These are phyloP conservation scores for Falcunculus frontatus DNA, from an alignment of 2,113 vertebrate species.

Conservation along the genomic window DNA sequence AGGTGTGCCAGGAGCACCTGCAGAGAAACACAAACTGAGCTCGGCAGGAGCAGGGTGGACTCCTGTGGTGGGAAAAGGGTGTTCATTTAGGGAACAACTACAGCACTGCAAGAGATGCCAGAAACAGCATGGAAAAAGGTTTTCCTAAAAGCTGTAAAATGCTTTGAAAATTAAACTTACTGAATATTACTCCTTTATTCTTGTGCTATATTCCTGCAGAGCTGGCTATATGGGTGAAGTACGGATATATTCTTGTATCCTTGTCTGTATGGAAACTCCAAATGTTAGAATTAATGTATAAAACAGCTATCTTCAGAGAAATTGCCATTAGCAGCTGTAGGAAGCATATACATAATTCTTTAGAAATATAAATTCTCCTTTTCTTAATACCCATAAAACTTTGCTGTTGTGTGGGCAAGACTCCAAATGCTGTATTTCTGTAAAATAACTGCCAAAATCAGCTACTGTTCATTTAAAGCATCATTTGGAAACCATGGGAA, in stretches of 20 bases:
- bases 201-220: background rate
- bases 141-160: background rate
- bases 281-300: background rate
- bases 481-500: background rate
- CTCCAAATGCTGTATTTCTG: background rate
- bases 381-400: background rate
- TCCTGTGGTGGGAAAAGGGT: background rate
- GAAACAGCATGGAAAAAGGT: background rate
- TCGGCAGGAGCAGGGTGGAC: background rate
- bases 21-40: background rate
- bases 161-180: background rate
- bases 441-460: background rate
- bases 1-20: background rate
- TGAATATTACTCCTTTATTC: background rate
- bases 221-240: background rate
- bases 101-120: background rate
- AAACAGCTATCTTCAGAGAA: background rate
- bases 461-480: background rate
- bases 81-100: background rate
- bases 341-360: background rate
- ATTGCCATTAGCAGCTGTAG: background rate
- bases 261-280: background rate
- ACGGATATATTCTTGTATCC: background rate
- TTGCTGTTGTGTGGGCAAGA: background rate
- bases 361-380: background rate